Evolutionary conservation across 2,113 vertebrate genomes (phyloP), one percentile per base, ranked within the genome.

Genomic region (Atrichornis clamosus): DNA sequence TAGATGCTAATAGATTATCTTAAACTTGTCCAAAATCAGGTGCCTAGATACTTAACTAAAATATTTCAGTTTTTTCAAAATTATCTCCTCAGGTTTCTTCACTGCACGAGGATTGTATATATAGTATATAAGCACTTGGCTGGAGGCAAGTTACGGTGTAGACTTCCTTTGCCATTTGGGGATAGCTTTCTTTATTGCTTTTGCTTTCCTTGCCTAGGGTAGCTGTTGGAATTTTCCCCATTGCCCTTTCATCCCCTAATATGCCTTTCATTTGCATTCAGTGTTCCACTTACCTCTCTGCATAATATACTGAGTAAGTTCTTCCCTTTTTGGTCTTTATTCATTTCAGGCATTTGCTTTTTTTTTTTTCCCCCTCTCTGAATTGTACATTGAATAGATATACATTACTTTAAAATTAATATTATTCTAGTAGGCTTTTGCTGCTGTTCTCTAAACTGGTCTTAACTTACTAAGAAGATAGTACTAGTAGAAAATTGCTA

Each of bases 341-440:
- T 33, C 0, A n/a, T 60, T 91, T 84, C 56, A 82, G 50, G 19
- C 5, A 47, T 70, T 84, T 80, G 4, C 6, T 5, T 6, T 41
- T 19, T 44, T 39, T 42, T 13, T 4, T 2, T 13, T 5, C 7
- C 6, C 6, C 5, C 6, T 5, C 32, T 16, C 13, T 47, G 35
- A 41, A 16, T 50, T 78, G 15, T 46, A 33, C 3, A 19, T 63
- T 33, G 62, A 37, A 33, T 68, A 74, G 12, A 49, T 56, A 56
- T 2, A 27, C 2, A 10, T 32, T 13, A 58, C 33, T 58, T 90
- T 70, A 64, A 74, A 44, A 64, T 60, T 56, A 58, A 5, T 47
- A 37, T 49, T 80, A 63, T 53, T 17, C 4, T 91, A 65, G 37
- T 22, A 62, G 28, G 15, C n/a, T 76, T 56, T 30, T 91, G 15